Base-by-base conservation (phyloP, 2,888 invertebrate species). In the Drosophila anomalipes region DNA sequence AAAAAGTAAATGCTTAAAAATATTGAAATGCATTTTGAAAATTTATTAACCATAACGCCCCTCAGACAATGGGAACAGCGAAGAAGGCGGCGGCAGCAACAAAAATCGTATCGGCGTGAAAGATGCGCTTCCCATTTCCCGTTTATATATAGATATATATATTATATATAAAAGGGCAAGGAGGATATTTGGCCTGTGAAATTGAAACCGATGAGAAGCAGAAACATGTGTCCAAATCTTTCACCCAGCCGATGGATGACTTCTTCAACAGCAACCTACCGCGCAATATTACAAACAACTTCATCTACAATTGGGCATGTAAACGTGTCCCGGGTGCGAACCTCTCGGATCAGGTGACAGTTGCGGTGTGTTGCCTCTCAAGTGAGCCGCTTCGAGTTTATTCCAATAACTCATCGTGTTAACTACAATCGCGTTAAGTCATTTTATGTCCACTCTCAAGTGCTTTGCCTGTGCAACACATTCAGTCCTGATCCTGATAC, bases 1-100 rank as follows among this genome's bases (percentile, higher is more conserved):
- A 51, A 66, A 61, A 80, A 70, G 66, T 74, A 73, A 66, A 81
- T 74, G 70, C 63, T 69, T 28, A 47, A 70, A 72, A 83, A 83
- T 83, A 65, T 52, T 57, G 62, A 74, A 80, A 79, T 81, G 75
- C 67, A 79, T 74, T 70, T 73, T 67, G 41, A 62, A 82, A 87
- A 82, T 90, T 91, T 90, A 89, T 87, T 82, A 78, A 69, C 91
- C 91, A 82, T 81, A 84, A 82, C 90, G 86, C 77, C 70, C 81
- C 81, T 77, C 70, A 74, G 74, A 70, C 73, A 74, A 51, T 54
- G 64, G 51, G 54, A 59, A 33, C 56, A 54, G 37, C 51, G 47
- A 14, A 14, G 19, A 39, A 28, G 35, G 32, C 62, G 44, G 59
- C 44, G 54, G 62, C 54, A 70, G 53, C 57, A 80, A 65, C 69